Percentiles rank a stretch among this genome's conserved stretches.
phyloP scores from a whole-genome alignment of 2,797 vertebrate genomes.

The Coregonus suidteri region DNA sequence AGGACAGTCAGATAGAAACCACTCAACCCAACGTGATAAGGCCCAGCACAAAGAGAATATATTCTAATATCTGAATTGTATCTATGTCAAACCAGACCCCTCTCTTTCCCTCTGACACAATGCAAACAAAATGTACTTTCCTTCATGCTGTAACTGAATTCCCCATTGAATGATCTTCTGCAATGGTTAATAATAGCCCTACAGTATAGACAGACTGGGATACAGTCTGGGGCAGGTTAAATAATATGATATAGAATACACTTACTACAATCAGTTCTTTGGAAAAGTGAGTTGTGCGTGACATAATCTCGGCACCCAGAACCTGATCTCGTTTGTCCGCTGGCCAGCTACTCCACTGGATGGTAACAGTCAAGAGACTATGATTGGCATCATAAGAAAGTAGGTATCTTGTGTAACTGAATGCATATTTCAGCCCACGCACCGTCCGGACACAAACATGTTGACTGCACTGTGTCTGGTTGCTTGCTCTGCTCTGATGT shows the following conservation, averaged over 20 bases:
- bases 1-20: too few relatives aligned
- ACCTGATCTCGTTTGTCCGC: too few relatives aligned
- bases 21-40: background rate
- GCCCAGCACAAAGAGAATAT: background rate
- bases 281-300: too few relatives aligned
- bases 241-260: too few relatives aligned
- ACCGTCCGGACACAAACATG: background rate
- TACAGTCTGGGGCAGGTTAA: too few relatives aligned
- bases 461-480: background rate
- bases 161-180: background rate
- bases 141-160: background rate
- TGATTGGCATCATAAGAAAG: background rate
- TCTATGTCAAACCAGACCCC: slow-evolving; percentile 1
- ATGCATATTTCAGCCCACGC: background rate
- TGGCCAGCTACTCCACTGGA: too few relatives aligned
- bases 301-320: too few relatives aligned
- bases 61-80: slow-evolving; percentile 14
- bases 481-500: background rate
- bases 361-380: too few relatives aligned
- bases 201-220: too few relatives aligned
- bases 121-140: background rate
- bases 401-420: background rate
- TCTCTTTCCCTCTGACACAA: background rate
- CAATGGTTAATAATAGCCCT: background rate
- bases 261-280: too few relatives aligned